Conservation (phyloP, 2,797 vertebrate species). For the Danionella dracula region DNA sequence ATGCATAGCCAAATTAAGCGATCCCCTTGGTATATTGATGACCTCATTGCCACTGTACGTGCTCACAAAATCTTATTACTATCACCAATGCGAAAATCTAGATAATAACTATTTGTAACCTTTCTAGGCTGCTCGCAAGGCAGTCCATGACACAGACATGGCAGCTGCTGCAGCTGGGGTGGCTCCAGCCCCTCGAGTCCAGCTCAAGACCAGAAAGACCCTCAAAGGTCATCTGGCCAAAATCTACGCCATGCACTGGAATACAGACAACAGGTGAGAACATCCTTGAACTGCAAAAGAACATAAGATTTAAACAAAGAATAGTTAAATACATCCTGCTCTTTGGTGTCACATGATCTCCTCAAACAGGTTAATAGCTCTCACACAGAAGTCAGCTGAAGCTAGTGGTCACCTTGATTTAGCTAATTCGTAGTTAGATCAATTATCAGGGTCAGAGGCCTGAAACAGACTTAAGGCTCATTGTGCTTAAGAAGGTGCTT, state of each 20-base stretch:
- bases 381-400: background rate
- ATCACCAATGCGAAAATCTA: too few species aligned
- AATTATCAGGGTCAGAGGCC: constrained; percentile 23
- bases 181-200: constrained; percentile 70
- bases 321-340: background rate
- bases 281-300: too few species aligned
- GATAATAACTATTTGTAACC: background rate
- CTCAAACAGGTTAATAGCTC: constrained; percentile 10
- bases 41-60: too few species aligned
- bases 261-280: constrained; percentile 76
- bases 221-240: constrained; percentile 87
- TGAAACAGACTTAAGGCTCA: constrained; percentile 16
- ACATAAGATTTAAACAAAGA: too few species aligned
- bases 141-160: constrained; percentile 62
- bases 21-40: too few species aligned
- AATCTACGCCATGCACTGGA: constrained; percentile 88
- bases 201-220: constrained; percentile 80
- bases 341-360: constrained; percentile 17
- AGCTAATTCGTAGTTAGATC: constrained; percentile 37
- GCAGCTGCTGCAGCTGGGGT: constrained; percentile 49
- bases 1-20: too few species aligned
- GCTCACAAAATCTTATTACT: too few species aligned
- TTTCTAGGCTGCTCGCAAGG: constrained; percentile 65
- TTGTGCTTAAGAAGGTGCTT: background rate
- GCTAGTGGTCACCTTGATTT: constrained; percentile 30